A percentile compares a stretch with the other conserved stretches of the same genome.
Conservation (phyloP, 2,797 vertebrate genomes). For the Decapterus maruadsi region DNA sequence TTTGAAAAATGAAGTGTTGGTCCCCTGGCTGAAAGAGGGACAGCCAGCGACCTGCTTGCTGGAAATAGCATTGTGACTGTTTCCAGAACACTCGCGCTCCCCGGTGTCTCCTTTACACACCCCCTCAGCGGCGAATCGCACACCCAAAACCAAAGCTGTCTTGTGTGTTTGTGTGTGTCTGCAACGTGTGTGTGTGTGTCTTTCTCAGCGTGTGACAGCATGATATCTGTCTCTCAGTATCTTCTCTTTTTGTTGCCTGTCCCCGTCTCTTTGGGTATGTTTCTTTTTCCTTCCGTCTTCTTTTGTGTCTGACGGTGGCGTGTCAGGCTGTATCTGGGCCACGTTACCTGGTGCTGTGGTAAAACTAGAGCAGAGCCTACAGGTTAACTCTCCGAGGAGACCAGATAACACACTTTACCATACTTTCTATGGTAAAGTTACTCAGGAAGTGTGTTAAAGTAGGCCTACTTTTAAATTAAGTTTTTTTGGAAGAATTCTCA, state of each 20-base stretch:
- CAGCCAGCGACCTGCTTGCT: constrained; percentile 87
- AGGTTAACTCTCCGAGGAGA: constrained; percentile 78
- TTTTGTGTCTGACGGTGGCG: constrained; percentile 29
- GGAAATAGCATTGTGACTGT: constrained; percentile 86
- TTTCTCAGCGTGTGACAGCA: constrained; percentile 18
- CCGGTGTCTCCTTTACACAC: constrained; percentile 63
- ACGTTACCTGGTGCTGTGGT: constrained; percentile 76
- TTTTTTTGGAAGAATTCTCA: not conserved
- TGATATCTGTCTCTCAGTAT: constrained; percentile 21
- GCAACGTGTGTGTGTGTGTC: not conserved
- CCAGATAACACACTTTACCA: constrained; percentile 70
- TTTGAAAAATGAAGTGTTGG: constrained; percentile 78
- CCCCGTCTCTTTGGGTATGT: constrained; percentile 6
- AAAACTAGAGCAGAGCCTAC: constrained; percentile 81
- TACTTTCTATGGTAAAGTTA: constrained; percentile 73
- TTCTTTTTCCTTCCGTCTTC: constrained; percentile 19
- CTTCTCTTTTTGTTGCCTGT: constrained; percentile 30
- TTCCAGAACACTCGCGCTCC: constrained; percentile 78
- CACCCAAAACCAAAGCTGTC: constrained; percentile 40
- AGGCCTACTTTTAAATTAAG: constrained; percentile 50
- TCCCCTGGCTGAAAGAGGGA: constrained; percentile 83
- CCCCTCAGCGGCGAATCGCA: constrained; percentile 39
- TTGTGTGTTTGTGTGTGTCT: not conserved
- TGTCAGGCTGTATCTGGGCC: constrained; percentile 80
- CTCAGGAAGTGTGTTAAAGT: constrained; percentile 55